Conservation (phyloP, 35 echinoderm and acorn worm species). For the Eucidaris tribuloides region DNA sequence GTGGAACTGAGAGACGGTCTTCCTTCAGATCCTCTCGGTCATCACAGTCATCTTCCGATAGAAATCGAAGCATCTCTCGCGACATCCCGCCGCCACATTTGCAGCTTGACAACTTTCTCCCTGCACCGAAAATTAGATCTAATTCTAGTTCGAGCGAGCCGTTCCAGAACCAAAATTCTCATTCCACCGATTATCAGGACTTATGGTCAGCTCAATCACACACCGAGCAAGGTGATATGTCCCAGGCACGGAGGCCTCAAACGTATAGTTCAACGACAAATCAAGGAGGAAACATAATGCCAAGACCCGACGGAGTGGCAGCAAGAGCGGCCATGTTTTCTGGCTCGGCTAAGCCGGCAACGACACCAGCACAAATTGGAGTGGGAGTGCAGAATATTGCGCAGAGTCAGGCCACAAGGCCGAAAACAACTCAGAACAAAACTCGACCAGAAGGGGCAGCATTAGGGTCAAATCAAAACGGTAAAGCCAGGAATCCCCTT, state of each 20-base stretch:
- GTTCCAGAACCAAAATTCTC: not conserved
- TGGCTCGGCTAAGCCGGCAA: too few species aligned
- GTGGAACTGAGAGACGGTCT: not conserved
- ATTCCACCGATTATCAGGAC: slow-evolving; percentile 14
- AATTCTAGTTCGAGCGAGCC: not conserved
- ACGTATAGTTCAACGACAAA: not conserved
- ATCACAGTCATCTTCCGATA: not conserved
- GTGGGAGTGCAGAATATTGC: too few species aligned
- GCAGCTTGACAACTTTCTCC: not conserved
- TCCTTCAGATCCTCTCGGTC: not conserved
- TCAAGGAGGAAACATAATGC: not conserved
- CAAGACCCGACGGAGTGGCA: not conserved
- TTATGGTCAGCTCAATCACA: slow-evolving; percentile 22
- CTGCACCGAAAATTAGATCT: slow-evolving; percentile 7
- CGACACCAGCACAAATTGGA: too few species aligned
- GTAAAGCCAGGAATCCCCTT: slow-evolving; percentile 75
- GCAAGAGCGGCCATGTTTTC: not conserved
- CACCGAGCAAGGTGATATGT: slow-evolving; percentile 19
- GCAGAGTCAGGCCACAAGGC: too few species aligned
- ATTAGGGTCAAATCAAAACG: too few species aligned
- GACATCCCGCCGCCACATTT: not conserved
- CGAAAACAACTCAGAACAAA: too few species aligned
- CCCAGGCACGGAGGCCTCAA: not conserved
- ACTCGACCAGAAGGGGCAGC: too few species aligned
- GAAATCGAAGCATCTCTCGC: not conserved